Percentiles rank a stretch among this genome's conserved stretches.
These are phyloP conservation scores for Diorhabda carinulata DNA, from an alignment of 1,140 invertebrate genomes.

Conservation along the genomic window DNA sequence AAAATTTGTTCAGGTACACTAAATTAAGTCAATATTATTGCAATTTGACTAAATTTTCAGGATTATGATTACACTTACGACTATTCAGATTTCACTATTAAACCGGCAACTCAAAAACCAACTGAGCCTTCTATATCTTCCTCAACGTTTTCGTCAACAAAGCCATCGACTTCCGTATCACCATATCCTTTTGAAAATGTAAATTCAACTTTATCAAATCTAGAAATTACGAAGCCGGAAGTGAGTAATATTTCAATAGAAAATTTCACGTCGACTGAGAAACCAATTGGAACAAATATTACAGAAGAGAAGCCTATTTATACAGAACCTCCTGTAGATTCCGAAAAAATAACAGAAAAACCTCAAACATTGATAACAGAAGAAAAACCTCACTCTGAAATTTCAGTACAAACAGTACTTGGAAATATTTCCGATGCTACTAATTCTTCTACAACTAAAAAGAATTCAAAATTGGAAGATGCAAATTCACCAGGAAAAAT, in stretches of 20 bases:
- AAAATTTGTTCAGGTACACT: too few relatives aligned
- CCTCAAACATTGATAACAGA: too few relatives aligned
- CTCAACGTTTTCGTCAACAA: slow-evolving; percentile 13
- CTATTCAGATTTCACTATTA: slow-evolving; percentile 58
- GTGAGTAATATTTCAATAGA: background rate
- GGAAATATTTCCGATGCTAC: slow-evolving; percentile 23
- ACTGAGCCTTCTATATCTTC: slow-evolving; percentile 35
- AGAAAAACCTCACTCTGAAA: too few relatives aligned
- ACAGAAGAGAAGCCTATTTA: background rate
- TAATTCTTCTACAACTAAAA: slow-evolving; percentile 13
- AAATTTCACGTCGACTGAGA: background rate
- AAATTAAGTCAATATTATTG: too few relatives aligned
- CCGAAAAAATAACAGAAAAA: too few relatives aligned
- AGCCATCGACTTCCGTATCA: slow-evolving; percentile 31
- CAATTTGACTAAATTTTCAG: slow-evolving; percentile 42
- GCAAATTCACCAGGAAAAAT: slow-evolving; percentile 31
- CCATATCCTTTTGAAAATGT: slow-evolving; percentile 17
- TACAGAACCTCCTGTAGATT: background rate
- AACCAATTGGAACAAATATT: background rate
- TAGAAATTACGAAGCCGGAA: background rate
- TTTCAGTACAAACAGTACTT: too few relatives aligned
- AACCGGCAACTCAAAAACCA: slow-evolving; percentile 49
- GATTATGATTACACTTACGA: slow-evolving; percentile 60
- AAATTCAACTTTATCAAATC: background rate
- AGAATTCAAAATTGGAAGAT: slow-evolving; percentile 4